Evolutionary conservation across 2,797 vertebrate species (phyloP).

Genomic region (Parotocinclus haroldoi): DNA sequence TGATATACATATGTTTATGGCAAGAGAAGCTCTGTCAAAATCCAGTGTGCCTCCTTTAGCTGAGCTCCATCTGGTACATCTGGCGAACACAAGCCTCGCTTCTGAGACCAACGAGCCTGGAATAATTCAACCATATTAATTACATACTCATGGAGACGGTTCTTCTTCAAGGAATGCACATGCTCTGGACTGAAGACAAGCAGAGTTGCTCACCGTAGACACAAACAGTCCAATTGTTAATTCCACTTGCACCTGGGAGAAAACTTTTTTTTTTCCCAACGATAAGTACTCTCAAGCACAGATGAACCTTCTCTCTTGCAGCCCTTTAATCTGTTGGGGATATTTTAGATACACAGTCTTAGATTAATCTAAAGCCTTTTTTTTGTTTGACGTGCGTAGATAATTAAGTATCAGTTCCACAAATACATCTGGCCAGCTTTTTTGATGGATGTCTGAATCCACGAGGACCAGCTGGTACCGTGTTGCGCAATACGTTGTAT

Average conservation of each 20-base stretch:
- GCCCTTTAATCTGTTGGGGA: conserved; percentile 1
- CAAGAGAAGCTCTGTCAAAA: conserved; percentile 9
- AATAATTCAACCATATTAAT: conserved; percentile 30
- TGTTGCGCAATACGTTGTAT: background rate
- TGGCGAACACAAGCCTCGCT: conserved; percentile 21
- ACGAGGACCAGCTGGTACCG: background rate
- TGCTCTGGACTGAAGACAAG: conserved; percentile 23
- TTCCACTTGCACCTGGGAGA: conserved; percentile 15
- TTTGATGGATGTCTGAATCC: background rate
- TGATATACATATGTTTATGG: conserved; percentile 8
- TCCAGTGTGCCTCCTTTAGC: background rate
- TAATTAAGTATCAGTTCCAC: background rate
- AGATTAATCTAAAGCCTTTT: background rate
- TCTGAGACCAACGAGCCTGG: conserved; percentile 6
- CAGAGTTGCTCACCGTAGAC: conserved; percentile 26
- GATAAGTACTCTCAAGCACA: background rate
- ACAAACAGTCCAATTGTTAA: conserved; percentile 17
- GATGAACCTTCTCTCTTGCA: background rate
- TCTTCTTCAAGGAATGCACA: conserved; percentile 24
- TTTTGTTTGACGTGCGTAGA: conserved; percentile 5
- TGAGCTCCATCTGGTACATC: conserved; percentile 25
- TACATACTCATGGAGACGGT: conserved; percentile 22
- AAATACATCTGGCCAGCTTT: background rate
- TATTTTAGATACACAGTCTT: background rate
- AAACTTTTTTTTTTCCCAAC: conserved; percentile 1